Conservation (phyloP, 2,113 vertebrate species). For the Anseranas semipalmata region DNA sequence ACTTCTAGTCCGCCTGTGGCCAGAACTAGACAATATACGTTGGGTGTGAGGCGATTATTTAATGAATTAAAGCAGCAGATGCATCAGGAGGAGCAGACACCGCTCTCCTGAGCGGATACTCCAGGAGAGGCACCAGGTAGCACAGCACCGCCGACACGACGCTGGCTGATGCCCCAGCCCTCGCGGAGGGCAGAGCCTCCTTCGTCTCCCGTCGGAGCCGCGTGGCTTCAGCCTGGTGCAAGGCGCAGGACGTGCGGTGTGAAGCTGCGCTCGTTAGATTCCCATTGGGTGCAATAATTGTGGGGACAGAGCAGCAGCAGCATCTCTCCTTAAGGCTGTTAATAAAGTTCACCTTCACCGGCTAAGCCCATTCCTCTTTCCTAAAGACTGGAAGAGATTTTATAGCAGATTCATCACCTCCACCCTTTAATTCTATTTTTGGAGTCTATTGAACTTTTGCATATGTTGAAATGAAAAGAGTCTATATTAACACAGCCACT, state of each 20-base stretch:
- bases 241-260: background rate
- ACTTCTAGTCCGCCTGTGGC: background rate
- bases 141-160: background rate
- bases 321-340: constrained; percentile 1
- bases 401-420: constrained; percentile 47
- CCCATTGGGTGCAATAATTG: constrained; percentile 15
- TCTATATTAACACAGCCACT: constrained; percentile 68
- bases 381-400: constrained; percentile 28
- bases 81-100: constrained; percentile 28
- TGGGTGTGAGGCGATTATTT: constrained; percentile 49
- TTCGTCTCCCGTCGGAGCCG: background rate
- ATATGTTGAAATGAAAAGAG: constrained; percentile 70
- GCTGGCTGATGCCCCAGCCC: background rate
- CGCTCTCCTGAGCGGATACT: constrained; percentile 21
- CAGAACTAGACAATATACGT: background rate
- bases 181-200: background rate
- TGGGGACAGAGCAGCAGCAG: background rate
- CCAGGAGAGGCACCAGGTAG: constrained; percentile 25
- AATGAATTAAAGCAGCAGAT: constrained; percentile 64
- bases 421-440: constrained; percentile 61
- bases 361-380: constrained; percentile 32
- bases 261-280: background rate
- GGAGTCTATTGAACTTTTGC: constrained; percentile 58
- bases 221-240: background rate
- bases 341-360: constrained; percentile 57